Percentiles rank a stretch among this genome's conserved stretches.
Conservation (phyloP, 2,888 invertebrate species). For the Phymatocera aterrima region DNA sequence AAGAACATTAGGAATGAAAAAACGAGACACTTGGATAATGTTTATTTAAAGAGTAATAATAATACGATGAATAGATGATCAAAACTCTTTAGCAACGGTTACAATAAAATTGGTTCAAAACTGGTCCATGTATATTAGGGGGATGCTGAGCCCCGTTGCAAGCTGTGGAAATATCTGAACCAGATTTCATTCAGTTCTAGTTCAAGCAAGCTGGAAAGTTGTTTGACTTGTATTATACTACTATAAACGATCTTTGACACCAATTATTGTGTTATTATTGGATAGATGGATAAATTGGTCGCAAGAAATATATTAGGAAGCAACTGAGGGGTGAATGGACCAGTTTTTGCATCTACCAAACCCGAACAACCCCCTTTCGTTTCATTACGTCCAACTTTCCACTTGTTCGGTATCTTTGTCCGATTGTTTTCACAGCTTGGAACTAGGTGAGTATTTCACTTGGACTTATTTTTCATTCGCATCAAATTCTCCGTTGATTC, state of each 20-base stretch:
- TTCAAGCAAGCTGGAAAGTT: background rate
- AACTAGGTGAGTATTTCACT: too few species aligned
- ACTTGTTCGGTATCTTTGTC: too few species aligned
- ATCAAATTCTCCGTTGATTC: too few species aligned
- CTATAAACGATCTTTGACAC: constrained; percentile 47
- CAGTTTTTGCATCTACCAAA: background rate
- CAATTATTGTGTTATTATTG: constrained; percentile 55
- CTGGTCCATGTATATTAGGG: constrained; percentile 1
- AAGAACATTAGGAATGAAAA: too few species aligned
- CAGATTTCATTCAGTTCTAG: background rate
- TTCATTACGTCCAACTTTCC: too few species aligned
- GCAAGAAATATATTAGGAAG: background rate
- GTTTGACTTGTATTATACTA: background rate
- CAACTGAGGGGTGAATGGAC: background rate
- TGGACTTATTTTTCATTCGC: too few species aligned
- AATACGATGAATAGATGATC: too few species aligned
- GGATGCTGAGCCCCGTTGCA: constrained; percentile 58
- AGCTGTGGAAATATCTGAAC: constrained; percentile 63
- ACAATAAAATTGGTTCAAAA: background rate
- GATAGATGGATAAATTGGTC: constrained; percentile 54
- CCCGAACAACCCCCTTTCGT: too few species aligned
- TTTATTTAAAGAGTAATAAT: too few species aligned
- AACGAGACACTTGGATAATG: too few species aligned
- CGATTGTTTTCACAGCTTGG: background rate
- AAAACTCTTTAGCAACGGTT: background rate